Evolutionary conservation across 2,113 vertebrate genomes (phyloP).

Genomic region (Malaclemys terrapin): DNA sequence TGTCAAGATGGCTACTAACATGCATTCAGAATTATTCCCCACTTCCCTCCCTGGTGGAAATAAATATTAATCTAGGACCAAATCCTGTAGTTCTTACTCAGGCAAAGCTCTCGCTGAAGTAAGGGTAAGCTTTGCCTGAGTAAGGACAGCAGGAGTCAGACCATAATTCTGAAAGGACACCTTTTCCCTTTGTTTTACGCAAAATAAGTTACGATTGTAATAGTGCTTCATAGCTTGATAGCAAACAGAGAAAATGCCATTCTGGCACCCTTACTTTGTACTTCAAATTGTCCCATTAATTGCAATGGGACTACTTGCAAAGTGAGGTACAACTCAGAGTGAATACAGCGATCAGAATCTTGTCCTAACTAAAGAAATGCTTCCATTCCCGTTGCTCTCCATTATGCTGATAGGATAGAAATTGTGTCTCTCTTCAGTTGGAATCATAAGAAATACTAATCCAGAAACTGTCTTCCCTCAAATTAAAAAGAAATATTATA

Average conservation of each 20-base stretch:
- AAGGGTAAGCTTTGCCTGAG: background rate
- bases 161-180: background rate
- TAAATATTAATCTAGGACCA: conserved; percentile 3
- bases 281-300: background rate
- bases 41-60: background rate
- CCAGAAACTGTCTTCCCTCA: background rate
- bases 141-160: background rate
- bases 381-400: background rate
- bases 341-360: background rate
- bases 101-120: background rate
- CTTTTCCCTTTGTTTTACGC: background rate
- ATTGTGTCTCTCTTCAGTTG: background rate
- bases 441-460: background rate
- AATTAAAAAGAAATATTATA: background rate
- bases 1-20: background rate
- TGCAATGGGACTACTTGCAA: background rate
- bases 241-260: background rate
- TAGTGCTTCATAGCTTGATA: background rate
- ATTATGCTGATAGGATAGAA: background rate
- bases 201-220: background rate
- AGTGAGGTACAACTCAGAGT: background rate
- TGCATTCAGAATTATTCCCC: background rate
- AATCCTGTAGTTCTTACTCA: background rate
- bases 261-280: background rate
- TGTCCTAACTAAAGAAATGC: background rate